Conservation (phyloP, 2,888 invertebrate species). For the Plemyria rubiginata region DNA sequence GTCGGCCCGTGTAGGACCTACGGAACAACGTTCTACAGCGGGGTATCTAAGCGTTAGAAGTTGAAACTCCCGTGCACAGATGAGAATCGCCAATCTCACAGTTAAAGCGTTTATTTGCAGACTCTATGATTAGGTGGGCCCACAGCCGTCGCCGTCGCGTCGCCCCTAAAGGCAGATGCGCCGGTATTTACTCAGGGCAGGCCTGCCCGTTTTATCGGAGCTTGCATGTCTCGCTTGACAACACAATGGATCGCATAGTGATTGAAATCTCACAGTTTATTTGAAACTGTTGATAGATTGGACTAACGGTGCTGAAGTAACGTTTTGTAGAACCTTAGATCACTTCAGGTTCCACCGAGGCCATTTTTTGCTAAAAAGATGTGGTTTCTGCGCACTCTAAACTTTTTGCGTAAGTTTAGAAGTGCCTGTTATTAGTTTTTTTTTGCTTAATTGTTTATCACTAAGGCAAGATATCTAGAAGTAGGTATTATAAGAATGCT, state of each 20-base stretch:
- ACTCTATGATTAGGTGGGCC: constrained; percentile 54
- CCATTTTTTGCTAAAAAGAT: too few relatives aligned
- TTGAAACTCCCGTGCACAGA: neutral
- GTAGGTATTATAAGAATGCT: too few relatives aligned
- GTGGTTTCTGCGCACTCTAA: too few relatives aligned
- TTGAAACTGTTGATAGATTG: constrained; percentile 20
- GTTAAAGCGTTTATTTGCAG: constrained; percentile 47
- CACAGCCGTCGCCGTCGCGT: constrained; percentile 35
- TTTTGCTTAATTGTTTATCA: too few relatives aligned
- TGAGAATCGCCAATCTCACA: constrained; percentile 21
- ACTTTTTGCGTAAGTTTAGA: too few relatives aligned
- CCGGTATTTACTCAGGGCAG: constrained; percentile 78
- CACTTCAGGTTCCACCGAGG: too few relatives aligned
- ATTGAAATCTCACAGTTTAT: constrained; percentile 29
- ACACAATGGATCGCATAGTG: constrained; percentile 53
- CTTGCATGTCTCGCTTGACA: constrained; percentile 64
- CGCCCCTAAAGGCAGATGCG: constrained; percentile 71
- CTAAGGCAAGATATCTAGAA: too few relatives aligned
- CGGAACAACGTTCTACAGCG: too few relatives aligned
- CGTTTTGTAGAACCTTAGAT: neutral
- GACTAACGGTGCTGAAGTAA: neutral
- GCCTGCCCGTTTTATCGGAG: constrained; percentile 65
- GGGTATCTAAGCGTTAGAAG: too few relatives aligned
- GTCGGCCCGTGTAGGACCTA: too few relatives aligned
- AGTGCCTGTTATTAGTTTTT: too few relatives aligned